phyloP scores from a whole-genome alignment of 2,888 invertebrate species.

The Alsophila aescularia region DNA sequence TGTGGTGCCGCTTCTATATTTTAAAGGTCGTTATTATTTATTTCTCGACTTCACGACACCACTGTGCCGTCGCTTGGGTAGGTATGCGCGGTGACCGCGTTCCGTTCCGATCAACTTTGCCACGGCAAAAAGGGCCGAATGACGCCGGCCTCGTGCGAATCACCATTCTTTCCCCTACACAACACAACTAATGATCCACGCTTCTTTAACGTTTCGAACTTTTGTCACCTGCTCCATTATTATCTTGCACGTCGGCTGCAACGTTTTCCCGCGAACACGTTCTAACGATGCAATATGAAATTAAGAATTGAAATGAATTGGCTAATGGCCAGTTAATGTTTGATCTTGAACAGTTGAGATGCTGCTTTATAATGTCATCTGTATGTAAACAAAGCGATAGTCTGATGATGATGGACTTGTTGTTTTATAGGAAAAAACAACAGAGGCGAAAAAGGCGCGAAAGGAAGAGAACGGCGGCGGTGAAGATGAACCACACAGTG shows the following conservation, averaged over 20 bases:
- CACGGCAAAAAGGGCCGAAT: constrained; percentile 69
- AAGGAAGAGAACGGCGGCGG: constrained; percentile 91
- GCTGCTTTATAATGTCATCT: constrained; percentile 36
- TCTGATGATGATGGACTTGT: constrained; percentile 22
- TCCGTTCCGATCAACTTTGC: constrained; percentile 71
- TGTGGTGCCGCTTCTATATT: constrained; percentile 37
- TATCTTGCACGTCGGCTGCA: constrained; percentile 60
- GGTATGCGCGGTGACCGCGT: constrained; percentile 74
- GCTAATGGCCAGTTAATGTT: constrained; percentile 65
- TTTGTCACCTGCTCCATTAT: constrained; percentile 76
- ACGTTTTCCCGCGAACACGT: constrained; percentile 49
- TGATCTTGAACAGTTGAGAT: constrained; percentile 52
- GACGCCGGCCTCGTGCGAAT: constrained; percentile 67
- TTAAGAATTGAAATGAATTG: constrained; percentile 60
- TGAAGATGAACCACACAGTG: constrained; percentile 84
- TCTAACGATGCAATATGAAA: constrained; percentile 45
- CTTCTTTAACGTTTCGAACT: constrained; percentile 75
- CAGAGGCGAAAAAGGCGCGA: constrained; percentile 91
- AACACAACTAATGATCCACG: constrained; percentile 72
- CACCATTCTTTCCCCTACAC: constrained; percentile 66
- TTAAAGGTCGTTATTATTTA: constrained; percentile 54
- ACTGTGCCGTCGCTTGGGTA: constrained; percentile 57
- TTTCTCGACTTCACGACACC: constrained; percentile 51
- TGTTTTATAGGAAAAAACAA: constrained; percentile 86
- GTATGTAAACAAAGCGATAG: constrained; percentile 46